Evolutionary conservation across 1,140 invertebrate genomes (phyloP), one percentile per base, ranked within the genome.

Genomic region (Calycopis cecrops): DNA sequence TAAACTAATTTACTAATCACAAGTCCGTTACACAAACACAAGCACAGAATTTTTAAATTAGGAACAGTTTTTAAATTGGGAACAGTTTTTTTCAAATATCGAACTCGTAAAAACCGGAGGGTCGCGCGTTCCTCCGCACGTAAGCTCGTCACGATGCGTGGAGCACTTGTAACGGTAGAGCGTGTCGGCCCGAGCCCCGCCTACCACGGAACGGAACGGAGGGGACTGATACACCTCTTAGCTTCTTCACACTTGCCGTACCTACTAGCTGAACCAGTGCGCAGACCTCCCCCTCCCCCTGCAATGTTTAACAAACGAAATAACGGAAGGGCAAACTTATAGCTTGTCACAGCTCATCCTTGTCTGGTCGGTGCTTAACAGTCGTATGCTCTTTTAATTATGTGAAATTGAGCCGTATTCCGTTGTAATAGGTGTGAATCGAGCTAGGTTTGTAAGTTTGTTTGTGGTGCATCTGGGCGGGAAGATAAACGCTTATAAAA

Each of bases 171-270:
- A 80, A 79, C 76, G 70, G 73, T 68, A 57, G 67, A 78, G 62
- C 76, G 77, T 76, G 62, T 70, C 68, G 63, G 59, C 21, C 42
- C 38, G 56, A 64, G 77, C 76, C 69, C 76, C 80, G 80, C 80
- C 80, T 68, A 73, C 69, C 57, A 60, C 65, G 63, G 59, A 70
- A 69, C 76, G 67, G 62, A 70, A 74, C 75, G 77, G 77, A 71
- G 76, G 78, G 76, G 74, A 73, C 70, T 67, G 77, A 73, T 79
- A 78, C 77, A 79, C 77, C 79, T 82, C 79, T 82, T 82, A 79
- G 70, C 75, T 71, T 80, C 73, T 79, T 79, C 77, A 80, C 79
- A 83, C 77, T 79, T 80, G 70, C 76, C 64, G 71, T 79, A 76
- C 75, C 79, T 78, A 82, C 71, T 79, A 82, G 76, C 65, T 50